Base-by-base conservation (phyloP, 1,140 invertebrate species). In the Aphidius ervi region DNA sequence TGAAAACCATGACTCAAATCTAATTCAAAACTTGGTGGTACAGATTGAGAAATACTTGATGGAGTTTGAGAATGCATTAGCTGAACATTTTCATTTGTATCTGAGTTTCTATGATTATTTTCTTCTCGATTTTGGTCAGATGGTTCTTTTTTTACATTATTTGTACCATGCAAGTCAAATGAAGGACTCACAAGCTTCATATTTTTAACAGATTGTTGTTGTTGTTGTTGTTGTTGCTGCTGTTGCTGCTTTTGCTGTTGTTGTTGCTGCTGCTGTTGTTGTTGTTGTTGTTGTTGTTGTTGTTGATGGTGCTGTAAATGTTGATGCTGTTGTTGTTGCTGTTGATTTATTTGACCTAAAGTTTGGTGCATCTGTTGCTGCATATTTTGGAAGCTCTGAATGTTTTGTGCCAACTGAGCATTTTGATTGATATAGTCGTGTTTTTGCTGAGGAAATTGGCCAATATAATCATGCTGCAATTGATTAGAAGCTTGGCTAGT, bases 341-440 rank as follows among this genome's bases (percentile, higher is more conserved):
- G 70, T 16, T 75, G 72, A 39, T 67, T 69, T 41, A 75, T 75
- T 48, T 76, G 76, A 6, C 69, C 67, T 5, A 79, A 55, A 1
- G 68, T 76, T 37, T 79, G 77, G 23, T 79, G 77, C 72, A 79
- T 77, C 47, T 79, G 78, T 1, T 76, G 73, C 39, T 79, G 77
- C 75, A 79, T 79, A 41, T 63, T 67, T 55, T 80, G 76, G 46
- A 79, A 77, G 57, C 71, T 77, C 58, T 79, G 75, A 9, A 79
- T 75, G 23, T 78, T 79, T 58, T 80, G 77, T 0, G 72, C 74
- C 63, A 75, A 74, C 40, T 75, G 73, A 9, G 63, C 69, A 40
- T 76, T 76, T 50, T 74, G 72, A 4, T 74, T 65, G 75, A 79
- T 79, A 53, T 79, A 80, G 20, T 80, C 78, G 50, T 78, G 76